These are phyloP conservation scores for Bettongia penicillata DNA, from an alignment of 2,113 vertebrate genomes.

Conservation along the genomic window DNA sequence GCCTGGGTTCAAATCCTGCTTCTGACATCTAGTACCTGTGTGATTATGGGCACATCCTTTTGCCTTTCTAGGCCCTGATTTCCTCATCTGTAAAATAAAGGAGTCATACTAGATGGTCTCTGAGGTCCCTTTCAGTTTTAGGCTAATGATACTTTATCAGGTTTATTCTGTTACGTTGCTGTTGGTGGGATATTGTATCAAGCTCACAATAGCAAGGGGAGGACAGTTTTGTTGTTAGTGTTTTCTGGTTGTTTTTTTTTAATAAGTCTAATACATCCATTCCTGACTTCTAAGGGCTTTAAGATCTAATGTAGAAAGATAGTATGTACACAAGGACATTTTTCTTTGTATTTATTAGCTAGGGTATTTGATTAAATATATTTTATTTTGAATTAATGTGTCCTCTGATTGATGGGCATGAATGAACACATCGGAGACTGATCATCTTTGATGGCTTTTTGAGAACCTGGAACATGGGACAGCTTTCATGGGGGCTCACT, in stretches of 20 bases:
- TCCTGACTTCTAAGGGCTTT: not conserved
- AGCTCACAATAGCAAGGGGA: not conserved
- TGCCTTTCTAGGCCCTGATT: not conserved
- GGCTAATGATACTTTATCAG: not conserved
- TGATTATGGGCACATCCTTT: not conserved
- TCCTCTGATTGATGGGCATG: not conserved
- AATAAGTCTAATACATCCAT: not conserved
- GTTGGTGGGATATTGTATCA: not conserved
- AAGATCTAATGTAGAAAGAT: not conserved
- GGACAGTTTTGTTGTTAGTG: not conserved
- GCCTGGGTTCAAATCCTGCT: not conserved
- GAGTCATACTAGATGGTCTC: not conserved
- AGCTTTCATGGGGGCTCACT: not conserved
- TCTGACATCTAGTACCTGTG: not conserved
- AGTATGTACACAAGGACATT: not conserved
- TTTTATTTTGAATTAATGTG: not conserved
- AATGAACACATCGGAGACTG: not conserved
- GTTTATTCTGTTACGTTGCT: not conserved
- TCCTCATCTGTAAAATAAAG: not conserved
- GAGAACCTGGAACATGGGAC: not conserved
- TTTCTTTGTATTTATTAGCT: not conserved
- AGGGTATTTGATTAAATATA: not conserved
- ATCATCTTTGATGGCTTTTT: not conserved
- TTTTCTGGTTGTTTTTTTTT: no score
- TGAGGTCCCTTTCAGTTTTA: not conserved